Evolutionary conservation across 2,888 invertebrate species (phyloP).

Genomic region (Apodemia hepburni): DNA sequence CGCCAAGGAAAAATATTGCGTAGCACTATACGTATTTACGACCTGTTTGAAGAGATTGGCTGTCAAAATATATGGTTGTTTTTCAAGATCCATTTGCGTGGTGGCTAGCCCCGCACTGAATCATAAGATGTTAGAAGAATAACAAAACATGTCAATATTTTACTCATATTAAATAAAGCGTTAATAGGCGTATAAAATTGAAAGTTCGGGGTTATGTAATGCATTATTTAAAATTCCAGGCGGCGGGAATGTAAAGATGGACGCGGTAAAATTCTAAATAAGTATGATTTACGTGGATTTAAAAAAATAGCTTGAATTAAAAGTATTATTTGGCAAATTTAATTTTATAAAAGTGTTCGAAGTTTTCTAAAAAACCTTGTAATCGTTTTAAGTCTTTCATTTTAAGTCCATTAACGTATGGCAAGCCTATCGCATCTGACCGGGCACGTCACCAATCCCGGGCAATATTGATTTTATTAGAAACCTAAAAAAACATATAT

Average conservation of each 20-base stretch:
- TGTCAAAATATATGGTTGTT: slow-evolving; percentile 76
- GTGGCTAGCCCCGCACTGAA: slow-evolving; percentile 58
- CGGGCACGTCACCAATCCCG: too few species aligned
- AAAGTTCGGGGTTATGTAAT: slow-evolving; percentile 34
- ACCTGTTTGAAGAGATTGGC: slow-evolving; percentile 44
- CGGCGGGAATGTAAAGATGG: background rate
- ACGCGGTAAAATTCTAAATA: slow-evolving; percentile 6
- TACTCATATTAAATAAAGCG: slow-evolving; percentile 55
- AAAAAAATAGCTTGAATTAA: too few species aligned
- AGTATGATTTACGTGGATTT: background rate
- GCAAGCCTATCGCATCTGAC: too few species aligned
- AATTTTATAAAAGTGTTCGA: background rate
- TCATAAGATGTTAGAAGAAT: slow-evolving; percentile 64
- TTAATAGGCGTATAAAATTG: slow-evolving; percentile 52
- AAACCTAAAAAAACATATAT: too few species aligned
- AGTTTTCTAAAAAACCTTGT: too few species aligned
- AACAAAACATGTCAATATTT: slow-evolving; percentile 69
- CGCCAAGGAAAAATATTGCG: slow-evolving; percentile 38
- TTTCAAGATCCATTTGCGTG: slow-evolving; percentile 73
- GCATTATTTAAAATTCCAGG: slow-evolving; percentile 34
- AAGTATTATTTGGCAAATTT: too few species aligned
- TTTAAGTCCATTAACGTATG: too few species aligned
- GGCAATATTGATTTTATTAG: too few species aligned
- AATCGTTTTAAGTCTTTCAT: too few species aligned
- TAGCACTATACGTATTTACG: slow-evolving; percentile 44